These are phyloP conservation scores for Ophiodon elongatus DNA, from an alignment of 2,113 vertebrate species.

Conservation along the genomic window DNA sequence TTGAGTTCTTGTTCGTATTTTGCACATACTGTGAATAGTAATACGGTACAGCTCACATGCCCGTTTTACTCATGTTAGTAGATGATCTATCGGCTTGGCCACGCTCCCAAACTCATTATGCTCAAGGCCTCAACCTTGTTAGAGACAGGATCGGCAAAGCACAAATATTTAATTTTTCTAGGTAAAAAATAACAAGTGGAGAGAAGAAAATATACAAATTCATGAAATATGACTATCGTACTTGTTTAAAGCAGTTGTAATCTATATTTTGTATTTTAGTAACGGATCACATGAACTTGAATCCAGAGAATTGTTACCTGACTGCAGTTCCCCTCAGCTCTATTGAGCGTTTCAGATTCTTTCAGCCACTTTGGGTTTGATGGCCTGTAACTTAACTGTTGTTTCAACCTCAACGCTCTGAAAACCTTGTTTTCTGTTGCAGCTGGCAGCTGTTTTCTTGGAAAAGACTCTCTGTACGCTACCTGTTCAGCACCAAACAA, in stretches of 20 bases:
- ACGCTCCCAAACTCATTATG: constrained; percentile 6
- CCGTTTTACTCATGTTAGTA: constrained; percentile 41
- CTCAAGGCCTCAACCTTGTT: not conserved
- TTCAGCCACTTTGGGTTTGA: constrained; percentile 10
- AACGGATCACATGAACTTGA: constrained; percentile 10
- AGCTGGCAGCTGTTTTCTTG: not conserved
- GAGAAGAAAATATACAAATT: not conserved
- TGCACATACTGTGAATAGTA: constrained; percentile 51
- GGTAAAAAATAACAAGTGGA: not conserved
- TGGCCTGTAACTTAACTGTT: not conserved
- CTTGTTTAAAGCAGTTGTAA: not conserved
- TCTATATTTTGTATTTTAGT: constrained; percentile 13
- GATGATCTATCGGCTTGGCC: constrained; percentile 30
- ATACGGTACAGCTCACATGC: constrained; percentile 30
- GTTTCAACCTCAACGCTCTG: not conserved
- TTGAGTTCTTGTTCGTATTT: constrained; percentile 64
- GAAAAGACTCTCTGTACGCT: not conserved
- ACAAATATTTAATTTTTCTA: not conserved
- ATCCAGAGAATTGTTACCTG: not conserved
- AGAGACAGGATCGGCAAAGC: not conserved
- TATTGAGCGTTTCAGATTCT: not conserved
- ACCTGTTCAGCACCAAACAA: not conserved
- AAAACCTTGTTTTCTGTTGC: not conserved
- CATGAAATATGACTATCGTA: not conserved
- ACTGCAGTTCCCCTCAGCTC: not conserved